Evolutionary conservation across 2,797 vertebrate species (phyloP).

Genomic region (Myotis pilosus): DNA sequence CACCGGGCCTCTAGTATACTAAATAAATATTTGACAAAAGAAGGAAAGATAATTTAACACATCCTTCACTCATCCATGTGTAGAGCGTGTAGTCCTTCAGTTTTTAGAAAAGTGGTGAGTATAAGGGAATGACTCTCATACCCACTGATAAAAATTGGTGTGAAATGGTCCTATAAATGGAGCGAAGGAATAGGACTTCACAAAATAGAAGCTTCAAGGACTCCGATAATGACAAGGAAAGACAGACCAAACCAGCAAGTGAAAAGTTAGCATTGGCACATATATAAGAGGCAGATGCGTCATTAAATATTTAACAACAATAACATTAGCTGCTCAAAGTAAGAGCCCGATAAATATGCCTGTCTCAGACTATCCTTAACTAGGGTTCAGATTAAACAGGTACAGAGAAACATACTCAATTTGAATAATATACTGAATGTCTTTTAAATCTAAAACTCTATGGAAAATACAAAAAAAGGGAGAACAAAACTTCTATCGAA

Average conservation of each 20-base stretch:
- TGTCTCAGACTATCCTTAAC: neutral
- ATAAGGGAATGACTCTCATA: neutral
- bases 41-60: neutral
- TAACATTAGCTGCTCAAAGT: neutral
- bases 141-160: neutral
- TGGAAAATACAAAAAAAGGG: slow-evolving; percentile 20
- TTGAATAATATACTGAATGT: slow-evolving; percentile 17
- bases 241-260: neutral
- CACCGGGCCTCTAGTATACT: neutral
- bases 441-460: slow-evolving; percentile 43
- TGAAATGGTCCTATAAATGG: neutral
- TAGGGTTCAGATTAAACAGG: slow-evolving; percentile 25
- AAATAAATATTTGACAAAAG: neutral
- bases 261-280: neutral
- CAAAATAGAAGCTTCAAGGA: neutral
- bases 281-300: neutral
- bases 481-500: neutral
- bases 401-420: slow-evolving; percentile 32
- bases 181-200: neutral
- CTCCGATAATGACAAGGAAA: neutral
- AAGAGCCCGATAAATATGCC: slow-evolving; percentile 18
- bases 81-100: neutral
- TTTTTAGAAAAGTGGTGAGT: neutral
- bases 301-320: slow-evolving; percentile 53
- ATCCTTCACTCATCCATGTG: neutral